Conservation (phyloP, 1,140 invertebrate genomes). For the Aphidius gifuensis region DNA sequence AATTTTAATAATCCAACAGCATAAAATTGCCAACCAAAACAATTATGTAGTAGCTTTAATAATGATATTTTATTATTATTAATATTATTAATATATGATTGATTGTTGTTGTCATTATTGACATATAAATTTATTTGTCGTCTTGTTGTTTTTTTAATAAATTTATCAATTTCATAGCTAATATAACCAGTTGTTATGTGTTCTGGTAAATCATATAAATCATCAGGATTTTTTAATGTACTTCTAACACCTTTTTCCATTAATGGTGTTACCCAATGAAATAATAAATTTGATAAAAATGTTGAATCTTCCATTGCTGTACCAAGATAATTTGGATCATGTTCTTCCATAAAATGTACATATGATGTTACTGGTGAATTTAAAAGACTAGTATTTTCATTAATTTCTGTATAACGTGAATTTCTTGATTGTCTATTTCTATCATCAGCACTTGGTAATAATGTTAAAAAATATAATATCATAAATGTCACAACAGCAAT, state of each 20-base stretch:
- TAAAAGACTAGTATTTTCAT: constrained; percentile 50
- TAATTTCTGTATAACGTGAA: constrained; percentile 54
- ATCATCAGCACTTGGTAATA: constrained; percentile 57
- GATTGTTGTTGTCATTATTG: constrained; percentile 27
- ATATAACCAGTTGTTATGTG: constrained; percentile 63
- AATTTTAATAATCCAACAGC: constrained; percentile 85
- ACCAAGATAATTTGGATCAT: constrained; percentile 69
- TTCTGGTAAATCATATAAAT: constrained; percentile 82
- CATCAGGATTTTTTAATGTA: constrained; percentile 70
- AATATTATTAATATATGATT: constrained; percentile 25
- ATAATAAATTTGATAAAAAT: constrained; percentile 72
- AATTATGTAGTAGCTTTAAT: constrained; percentile 71
- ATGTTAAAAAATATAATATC: constrained; percentile 61
- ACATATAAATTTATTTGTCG: constrained; percentile 20
- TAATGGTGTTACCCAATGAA: constrained; percentile 84
- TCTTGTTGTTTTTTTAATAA: constrained; percentile 32
- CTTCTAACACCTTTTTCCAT: constrained; percentile 78
- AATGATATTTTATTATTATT: constrained; percentile 60
- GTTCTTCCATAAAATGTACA: constrained; percentile 62
- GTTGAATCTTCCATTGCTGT: constrained; percentile 75
- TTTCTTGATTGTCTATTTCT: constrained; percentile 24
- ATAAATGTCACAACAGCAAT: constrained; percentile 43
- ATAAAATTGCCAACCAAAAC: constrained; percentile 87
- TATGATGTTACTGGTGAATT: constrained; percentile 52
- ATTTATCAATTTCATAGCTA: constrained; percentile 59